Evolutionary conservation across 2,888 invertebrate species (phyloP).

Genomic region (Isoperla grammatica): DNA sequence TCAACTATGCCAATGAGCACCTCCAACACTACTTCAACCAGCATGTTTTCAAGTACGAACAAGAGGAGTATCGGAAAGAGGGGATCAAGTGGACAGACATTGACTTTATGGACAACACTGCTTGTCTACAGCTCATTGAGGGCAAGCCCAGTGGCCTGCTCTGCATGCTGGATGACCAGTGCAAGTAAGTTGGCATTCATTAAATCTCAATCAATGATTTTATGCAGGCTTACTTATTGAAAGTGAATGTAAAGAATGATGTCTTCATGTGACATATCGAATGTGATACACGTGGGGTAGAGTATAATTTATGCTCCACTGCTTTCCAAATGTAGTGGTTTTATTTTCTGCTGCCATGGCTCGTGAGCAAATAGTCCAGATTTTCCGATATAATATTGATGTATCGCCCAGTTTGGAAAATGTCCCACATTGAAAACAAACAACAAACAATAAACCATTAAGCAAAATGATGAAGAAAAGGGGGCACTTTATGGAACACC

Average conservation of each 20-base stretch:
- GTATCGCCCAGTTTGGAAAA: too few relatives aligned
- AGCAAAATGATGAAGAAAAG: too few relatives aligned
- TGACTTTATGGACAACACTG: conserved; percentile 93
- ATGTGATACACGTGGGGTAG: neutral
- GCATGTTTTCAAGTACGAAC: conserved; percentile 96
- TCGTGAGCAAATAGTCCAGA: too few relatives aligned
- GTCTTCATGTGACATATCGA: neutral
- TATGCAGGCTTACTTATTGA: neutral
- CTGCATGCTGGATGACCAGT: conserved; percentile 90
- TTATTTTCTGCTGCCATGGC: too few relatives aligned
- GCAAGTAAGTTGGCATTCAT: conserved; percentile 65
- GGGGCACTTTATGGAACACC: too few relatives aligned
- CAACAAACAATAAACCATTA: too few relatives aligned
- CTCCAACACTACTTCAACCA: conserved; percentile 97
- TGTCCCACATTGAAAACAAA: too few relatives aligned
- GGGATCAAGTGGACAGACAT: conserved; percentile 94
- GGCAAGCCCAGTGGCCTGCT: conserved; percentile 85
- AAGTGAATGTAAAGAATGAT: neutral
- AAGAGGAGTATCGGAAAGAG: conserved; percentile 91
- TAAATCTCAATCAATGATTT: neutral
- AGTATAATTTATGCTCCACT: too few relatives aligned
- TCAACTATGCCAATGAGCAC: conserved; percentile 97
- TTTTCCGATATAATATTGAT: too few relatives aligned
- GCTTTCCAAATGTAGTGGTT: too few relatives aligned
- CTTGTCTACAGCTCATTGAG: conserved; percentile 87